phyloP scores from a whole-genome alignment of 2,888 invertebrate species.

The Plagiodera versicolora region DNA sequence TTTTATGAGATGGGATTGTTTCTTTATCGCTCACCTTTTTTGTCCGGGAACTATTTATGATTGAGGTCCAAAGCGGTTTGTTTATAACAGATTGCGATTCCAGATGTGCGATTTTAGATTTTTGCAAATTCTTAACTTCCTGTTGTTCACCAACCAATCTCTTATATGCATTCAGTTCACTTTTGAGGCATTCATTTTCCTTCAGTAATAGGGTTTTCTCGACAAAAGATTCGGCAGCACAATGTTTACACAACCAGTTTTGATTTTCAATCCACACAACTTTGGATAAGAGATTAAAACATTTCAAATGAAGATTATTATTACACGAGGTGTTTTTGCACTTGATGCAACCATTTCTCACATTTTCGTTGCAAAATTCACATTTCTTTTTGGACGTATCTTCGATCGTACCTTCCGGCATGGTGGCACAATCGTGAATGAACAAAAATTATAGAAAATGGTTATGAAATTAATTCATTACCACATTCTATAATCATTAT shows the following conservation, averaged over 20 bases:
- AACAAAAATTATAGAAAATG: no score
- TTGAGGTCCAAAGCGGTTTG: background rate
- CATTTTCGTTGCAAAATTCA: background rate
- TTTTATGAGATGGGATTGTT: background rate
- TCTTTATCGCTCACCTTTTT: background rate
- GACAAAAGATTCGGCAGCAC: no score
- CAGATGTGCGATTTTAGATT: no score
- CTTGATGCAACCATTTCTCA: background rate
- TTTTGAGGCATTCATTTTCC: background rate
- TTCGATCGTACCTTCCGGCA: background rate
- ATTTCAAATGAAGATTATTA: background rate
- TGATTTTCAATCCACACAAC: no score
- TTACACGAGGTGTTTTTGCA: background rate
- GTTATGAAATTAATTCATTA: no score
- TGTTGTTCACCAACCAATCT: background rate
- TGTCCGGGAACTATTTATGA: background rate
- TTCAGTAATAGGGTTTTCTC: no score
- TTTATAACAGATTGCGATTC: background rate
- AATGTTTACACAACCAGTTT: no score
- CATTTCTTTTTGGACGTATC: background rate
- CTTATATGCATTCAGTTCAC: slow-evolving; percentile 1
- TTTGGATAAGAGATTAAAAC: slow-evolving; percentile 1
- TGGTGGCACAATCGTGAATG: no score
- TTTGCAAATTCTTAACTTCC: background rate
- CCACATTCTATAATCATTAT: no score